Conservation (phyloP, 1,140 invertebrate species). For the Spodoptera litura region DNA sequence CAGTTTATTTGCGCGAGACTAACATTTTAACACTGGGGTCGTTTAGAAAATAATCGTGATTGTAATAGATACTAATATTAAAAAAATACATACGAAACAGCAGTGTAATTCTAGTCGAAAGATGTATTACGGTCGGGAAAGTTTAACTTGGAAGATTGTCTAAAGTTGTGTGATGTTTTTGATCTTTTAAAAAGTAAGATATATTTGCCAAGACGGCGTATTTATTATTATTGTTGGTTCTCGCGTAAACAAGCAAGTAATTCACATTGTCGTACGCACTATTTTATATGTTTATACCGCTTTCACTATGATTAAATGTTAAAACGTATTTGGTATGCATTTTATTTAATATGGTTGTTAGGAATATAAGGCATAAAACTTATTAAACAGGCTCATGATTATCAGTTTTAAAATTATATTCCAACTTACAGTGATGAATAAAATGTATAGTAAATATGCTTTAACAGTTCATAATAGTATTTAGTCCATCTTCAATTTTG, state of each 20-base stretch:
- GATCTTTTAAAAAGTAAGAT: constrained; percentile 29
- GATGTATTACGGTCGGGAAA: constrained; percentile 12
- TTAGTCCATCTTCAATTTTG: constrained; percentile 44
- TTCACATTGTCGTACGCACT: constrained; percentile 37
- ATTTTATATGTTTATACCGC: constrained; percentile 49
- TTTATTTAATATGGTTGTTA: background rate
- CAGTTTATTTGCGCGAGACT: constrained; percentile 33
- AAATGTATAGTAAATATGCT: constrained; percentile 34
- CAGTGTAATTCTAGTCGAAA: constrained; percentile 24
- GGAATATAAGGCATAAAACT: too few relatives aligned
- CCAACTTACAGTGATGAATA: too few relatives aligned
- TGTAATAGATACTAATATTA: background rate
- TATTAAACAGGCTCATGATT: background rate
- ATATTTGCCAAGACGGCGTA: background rate
- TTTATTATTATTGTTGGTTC: constrained; percentile 18
- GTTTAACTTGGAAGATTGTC: constrained; percentile 4
- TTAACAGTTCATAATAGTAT: constrained; percentile 30
- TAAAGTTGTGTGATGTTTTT: constrained; percentile 2
- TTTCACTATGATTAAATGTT: constrained; percentile 34
- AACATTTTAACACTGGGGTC: background rate
- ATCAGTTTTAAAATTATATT: background rate
- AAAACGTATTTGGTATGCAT: constrained; percentile 24
- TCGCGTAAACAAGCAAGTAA: constrained; percentile 32
- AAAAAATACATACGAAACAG: background rate
- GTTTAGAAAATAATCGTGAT: background rate